These are phyloP conservation scores for Darevskia nairensis DNA, from an alignment of 2,797 vertebrate genomes.

Conservation along the genomic window DNA sequence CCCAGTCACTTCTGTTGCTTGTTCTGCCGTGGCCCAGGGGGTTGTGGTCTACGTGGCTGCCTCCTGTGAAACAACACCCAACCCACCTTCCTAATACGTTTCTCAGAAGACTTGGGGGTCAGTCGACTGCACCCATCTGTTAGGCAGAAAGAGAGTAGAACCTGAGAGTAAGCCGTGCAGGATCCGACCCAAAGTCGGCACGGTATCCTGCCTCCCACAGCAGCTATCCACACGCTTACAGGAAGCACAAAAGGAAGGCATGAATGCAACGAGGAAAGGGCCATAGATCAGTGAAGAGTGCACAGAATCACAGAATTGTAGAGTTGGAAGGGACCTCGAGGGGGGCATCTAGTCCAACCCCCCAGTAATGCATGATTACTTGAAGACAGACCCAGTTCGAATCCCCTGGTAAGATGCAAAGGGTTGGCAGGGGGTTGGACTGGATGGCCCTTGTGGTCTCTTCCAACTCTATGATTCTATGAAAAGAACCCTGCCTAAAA, in stretches of 20 bases:
- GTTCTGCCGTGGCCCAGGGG: too few relatives aligned
- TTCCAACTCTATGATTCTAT: too few relatives aligned
- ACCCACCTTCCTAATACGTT: too few relatives aligned
- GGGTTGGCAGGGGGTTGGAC: too few relatives aligned
- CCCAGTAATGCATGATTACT: background rate
- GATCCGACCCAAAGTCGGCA: background rate
- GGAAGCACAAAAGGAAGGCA: background rate
- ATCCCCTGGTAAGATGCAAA: background rate
- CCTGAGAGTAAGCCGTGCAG: background rate
- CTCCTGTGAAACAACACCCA: background rate
- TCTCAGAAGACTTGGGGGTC: background rate
- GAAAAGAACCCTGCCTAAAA: background rate
- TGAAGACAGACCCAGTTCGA: background rate
- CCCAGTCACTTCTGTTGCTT: background rate
- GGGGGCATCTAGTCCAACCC: too few relatives aligned
- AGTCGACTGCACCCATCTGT: too few relatives aligned
- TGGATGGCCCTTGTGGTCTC: too few relatives aligned
- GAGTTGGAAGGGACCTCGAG: too few relatives aligned
- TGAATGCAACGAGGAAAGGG: background rate
- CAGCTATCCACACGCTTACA: background rate
- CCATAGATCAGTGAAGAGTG: background rate
- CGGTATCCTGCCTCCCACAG: background rate
- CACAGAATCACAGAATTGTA: too few relatives aligned
- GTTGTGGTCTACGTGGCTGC: too few relatives aligned
- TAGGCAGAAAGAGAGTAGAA: background rate